Evolutionary conservation across 2,797 vertebrate species (phyloP), one percentile per base, ranked within the genome.

Genomic region (Karalla daura): DNA sequence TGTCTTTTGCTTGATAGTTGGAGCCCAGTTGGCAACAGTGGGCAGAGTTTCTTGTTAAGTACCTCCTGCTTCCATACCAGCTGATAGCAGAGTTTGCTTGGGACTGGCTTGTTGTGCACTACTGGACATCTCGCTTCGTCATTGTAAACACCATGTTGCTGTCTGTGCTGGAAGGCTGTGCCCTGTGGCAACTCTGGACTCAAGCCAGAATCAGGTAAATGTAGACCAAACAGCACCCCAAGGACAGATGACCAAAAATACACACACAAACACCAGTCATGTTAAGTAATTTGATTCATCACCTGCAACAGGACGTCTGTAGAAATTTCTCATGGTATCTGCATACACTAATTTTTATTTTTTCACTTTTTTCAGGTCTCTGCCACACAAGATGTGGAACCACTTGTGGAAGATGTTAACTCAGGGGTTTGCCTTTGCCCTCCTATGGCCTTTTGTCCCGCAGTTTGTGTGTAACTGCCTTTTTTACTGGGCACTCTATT

Each of bases 401-500:
- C 95, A 98, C 73, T 91, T 96, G 84, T 96, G 95, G 94, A 94
- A 94, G 76, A 92, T 96, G 74, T 92, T 94, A 12, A 94, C 92
- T n/a, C 94, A 96, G 85, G 94, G 95, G n/a, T 93, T 98, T 60
- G 93, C 93, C 66, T 94, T 97, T 43, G 94, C 93, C 27, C 84
- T 98, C 69, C 90, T 98, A 81, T 99, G 97, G 97, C 96, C 95
- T 71, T 89, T 98, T 27, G 91, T 96, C 73, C 97, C 97, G 18
- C 96, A 97, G 80, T 98, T 99, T 86, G 86, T 97, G 64, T 97
- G 96, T 91, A 96, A 97, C 80, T 96, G 95, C 86, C 84, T 97
- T 61, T 98, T 99, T 91, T 98, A 98, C 90, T 98, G 96, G 96
- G 95, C 93, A 24, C 93, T 99, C 65, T 99, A 97, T 87, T 96